Conservation (phyloP, 2,113 vertebrate species). For the Lepus europaeus region DNA sequence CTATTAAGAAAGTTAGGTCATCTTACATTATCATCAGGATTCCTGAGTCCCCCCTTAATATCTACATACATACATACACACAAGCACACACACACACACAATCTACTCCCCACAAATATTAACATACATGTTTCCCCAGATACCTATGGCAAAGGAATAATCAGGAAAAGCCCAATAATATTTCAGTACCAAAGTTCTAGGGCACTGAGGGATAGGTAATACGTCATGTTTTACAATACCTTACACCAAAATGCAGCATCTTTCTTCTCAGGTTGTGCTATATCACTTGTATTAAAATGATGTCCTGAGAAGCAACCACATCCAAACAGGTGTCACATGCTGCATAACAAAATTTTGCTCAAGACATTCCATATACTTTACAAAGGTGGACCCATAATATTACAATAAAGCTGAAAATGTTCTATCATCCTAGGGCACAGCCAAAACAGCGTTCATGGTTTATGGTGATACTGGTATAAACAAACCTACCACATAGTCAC, state of each 20-base stretch:
- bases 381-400: neutral
- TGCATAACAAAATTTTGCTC: too few species aligned
- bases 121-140: neutral
- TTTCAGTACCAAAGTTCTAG: neutral
- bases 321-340: too few species aligned
- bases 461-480: neutral
- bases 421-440: too few species aligned
- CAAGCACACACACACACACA: neutral
- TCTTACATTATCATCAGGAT: neutral
- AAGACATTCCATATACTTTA: too few species aligned
- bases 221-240: neutral
- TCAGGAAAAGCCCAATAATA: neutral
- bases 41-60: neutral
- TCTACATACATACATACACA: neutral
- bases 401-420: neutral
- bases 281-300: neutral
- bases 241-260: neutral
- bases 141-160: neutral
- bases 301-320: neutral
- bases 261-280: neutral
- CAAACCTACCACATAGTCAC: neutral
- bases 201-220: rapidly evolving
- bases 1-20: neutral
- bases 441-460: neutral
- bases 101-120: neutral